Evolutionary conservation across 2,797 vertebrate species (phyloP), one percentile per base, ranked within the genome.

Genomic region (Falco rusticolus): DNA sequence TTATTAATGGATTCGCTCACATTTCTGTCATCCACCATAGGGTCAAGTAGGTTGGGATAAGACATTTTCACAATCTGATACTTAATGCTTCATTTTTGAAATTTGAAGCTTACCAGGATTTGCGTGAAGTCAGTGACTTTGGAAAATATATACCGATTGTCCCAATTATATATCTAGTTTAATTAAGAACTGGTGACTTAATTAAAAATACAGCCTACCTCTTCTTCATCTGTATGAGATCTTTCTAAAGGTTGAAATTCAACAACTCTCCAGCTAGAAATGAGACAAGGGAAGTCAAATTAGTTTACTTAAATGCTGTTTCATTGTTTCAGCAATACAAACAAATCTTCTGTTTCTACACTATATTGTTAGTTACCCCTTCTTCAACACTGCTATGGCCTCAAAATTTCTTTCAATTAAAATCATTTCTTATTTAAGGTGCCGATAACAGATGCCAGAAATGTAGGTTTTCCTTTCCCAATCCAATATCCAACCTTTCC

Each of bases 261-360:
- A 94, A 98, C 94, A 88, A 98, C 95, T 87, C 98, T 98, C 99
- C 99, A 99, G 87, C 99, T 99, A 97, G 95, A 91, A 85, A 89
- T 47, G 86, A 92, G 61, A 98, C 31, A 97, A 95, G 74, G 50
- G 43, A 95, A 90, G 47, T 83, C 26, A 61, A 92, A 85, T 96
- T 84, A 93, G 68, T 82, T 70, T 74, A 50, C 43, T 20, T 69
- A 89, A 86, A 78, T 37, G 18, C 26, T 72, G 1, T 53, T 93
- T 74, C 60, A 74, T 59, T 82, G 75, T 53, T 84, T 84, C 74
- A 77, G 41, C 45, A 77, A 60, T 48, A 88, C 17, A 76, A 41
- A 78, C 2, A 2, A 78, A 43, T 74, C 26, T 74, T 54, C 77
- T 75, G 26, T 75, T 89, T 70, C 57, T 57, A 56, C 15, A 51